Base-by-base conservation (phyloP, 2,888 invertebrate species). In the Marronus borbonicus region DNA sequence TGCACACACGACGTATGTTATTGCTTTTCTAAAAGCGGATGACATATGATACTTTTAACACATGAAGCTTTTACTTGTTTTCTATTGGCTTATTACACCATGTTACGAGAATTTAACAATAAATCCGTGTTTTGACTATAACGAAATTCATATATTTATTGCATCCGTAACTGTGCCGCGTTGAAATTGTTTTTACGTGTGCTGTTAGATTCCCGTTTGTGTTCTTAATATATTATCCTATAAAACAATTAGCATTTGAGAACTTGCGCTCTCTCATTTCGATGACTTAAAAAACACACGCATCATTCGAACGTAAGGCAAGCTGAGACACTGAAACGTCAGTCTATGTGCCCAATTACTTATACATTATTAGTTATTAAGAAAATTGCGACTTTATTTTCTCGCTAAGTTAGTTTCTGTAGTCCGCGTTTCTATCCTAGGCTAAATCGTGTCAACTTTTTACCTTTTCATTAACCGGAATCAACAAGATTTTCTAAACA, bases 21-120 rank as follows among this genome's bases (percentile, higher is more conserved):
- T 81, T 81, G 80, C 81, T 82, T 81, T 81, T 81, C 81, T 81
- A 80, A 79, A 78, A 80, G 81, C 78, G 80, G 82, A 80, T 80
- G 82, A 80, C 80, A 82, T 81, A 79, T 79, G 82, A 82, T 80
- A 82, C 80, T 74, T 81, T 79, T 68, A 79, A 80, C 74, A 69
- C 75, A 68, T 75, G 75, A 74, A 77, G 74, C 68, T 64, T 64
- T 70, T 72, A 77, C 77, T 77, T 77, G 62, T 77, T 70, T 62
- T 70, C 77, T 72, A 60, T 72, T 72, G 70, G 60, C 62, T 70
- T 70, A 70, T 77, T 70, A 60, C 77, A 72, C 39, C 58, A 60
- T 58, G 49, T 77, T 77, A 70, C 77, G 69, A 52, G 77, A 70
- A 77, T 64, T 52, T 58, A 50, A 55, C 44, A 44, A 77, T 77